Evolutionary conservation across 2,113 vertebrate genomes (phyloP).

Genomic region (Perognathus longimembris): DNA sequence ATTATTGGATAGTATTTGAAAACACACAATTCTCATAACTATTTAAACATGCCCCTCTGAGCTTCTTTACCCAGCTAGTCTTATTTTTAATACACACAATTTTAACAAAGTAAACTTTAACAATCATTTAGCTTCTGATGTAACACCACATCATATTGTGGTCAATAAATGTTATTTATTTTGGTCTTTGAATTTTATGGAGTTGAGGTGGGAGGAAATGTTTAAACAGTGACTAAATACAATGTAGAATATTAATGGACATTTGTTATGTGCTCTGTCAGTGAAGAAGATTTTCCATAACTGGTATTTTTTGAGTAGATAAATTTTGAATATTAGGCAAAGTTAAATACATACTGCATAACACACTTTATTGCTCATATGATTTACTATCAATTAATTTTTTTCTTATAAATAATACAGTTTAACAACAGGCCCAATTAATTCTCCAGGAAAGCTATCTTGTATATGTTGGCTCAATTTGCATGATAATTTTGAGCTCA

Average conservation of each 20-base stretch:
- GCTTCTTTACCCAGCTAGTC: constrained; percentile 5
- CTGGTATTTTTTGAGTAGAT: too few relatives aligned
- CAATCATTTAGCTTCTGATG: background rate
- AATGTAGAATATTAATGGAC: background rate
- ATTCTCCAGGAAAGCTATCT: background rate
- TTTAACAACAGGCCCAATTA: background rate
- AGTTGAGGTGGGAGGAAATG: too few relatives aligned
- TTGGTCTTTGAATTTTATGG: background rate
- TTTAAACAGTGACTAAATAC: background rate
- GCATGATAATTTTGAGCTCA: background rate
- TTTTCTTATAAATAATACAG: background rate
- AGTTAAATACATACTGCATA: background rate
- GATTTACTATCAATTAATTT: background rate
- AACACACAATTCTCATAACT: constrained; percentile 34
- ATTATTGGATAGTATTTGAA: constrained; percentile 10
- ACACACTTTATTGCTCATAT: background rate
- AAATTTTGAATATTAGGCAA: background rate
- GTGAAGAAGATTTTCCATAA: background rate
- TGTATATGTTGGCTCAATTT: background rate
- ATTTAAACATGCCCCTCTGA: background rate
- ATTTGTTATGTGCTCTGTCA: background rate
- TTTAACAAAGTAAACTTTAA: constrained; percentile 23
- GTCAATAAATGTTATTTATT: background rate
- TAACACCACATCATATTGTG: background rate
- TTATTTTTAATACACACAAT: constrained; percentile 13